These are phyloP conservation scores for Cryptus viduatorius DNA, from an alignment of 2,888 invertebrate genomes.

Conservation along the genomic window DNA sequence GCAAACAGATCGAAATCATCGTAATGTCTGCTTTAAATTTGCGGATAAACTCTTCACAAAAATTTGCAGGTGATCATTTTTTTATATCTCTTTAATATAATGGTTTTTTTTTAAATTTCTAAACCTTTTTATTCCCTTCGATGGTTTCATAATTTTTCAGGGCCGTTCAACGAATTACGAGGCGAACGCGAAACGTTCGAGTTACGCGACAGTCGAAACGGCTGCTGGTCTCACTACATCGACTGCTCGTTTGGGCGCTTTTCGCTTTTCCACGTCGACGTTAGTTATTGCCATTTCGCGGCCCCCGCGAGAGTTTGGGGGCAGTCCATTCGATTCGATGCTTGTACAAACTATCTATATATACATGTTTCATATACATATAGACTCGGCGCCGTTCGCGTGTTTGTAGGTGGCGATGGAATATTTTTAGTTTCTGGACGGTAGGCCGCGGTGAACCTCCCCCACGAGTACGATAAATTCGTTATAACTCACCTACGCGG, in stretches of 20 bases:
- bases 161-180: slow-evolving; percentile 51
- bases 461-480: slow-evolving; percentile 78
- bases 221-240: slow-evolving; percentile 53
- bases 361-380: background rate
- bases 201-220: slow-evolving; percentile 34
- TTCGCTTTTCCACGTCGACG: slow-evolving; percentile 74
- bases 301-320: slow-evolving; percentile 39
- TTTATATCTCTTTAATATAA: background rate
- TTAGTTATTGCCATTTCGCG: slow-evolving; percentile 76
- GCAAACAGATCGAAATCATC: background rate
- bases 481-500: slow-evolving; percentile 68
- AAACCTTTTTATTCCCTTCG: background rate
- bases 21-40: background rate
- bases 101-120: slow-evolving; percentile 16
- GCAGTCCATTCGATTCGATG: slow-evolving; percentile 76
- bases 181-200: background rate
- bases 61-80: background rate
- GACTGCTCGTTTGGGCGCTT: slow-evolving; percentile 72
- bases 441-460: slow-evolving; percentile 33
- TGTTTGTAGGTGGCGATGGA: slow-evolving; percentile 73
- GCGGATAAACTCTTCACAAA: background rate
- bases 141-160: slow-evolving; percentile 47
- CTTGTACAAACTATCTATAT: slow-evolving; percentile 10
- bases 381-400: background rate
- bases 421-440: slow-evolving; percentile 74